Evolutionary conservation across 2,888 invertebrate species (phyloP), one percentile per base, ranked within the genome.

Genomic region (Scaptomyza cyrtandrae): DNA sequence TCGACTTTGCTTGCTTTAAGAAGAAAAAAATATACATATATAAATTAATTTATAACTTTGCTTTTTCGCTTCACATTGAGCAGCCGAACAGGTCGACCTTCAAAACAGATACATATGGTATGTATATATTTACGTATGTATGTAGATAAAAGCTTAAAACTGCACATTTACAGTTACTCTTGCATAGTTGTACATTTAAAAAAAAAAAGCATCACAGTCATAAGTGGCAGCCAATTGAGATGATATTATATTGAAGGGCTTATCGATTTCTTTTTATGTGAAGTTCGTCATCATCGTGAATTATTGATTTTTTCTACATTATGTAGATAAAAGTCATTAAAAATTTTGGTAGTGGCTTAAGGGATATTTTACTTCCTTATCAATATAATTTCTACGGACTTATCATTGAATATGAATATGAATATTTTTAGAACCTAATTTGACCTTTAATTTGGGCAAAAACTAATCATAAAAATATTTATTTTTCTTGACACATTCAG

Each of bases 61-160:
- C 53, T 54, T 44, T 78, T 80, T 16, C 41, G 67, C 50, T 39
- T 58, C 45, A 53, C 45, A 63, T 54, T 43, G 53, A 52, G 44
- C 59, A 33, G 68, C 71, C 41, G 80, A 81, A 81, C 83, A 83
- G 60, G 80, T 67, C 68, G 83, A 80, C 83, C 80, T 80, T 80
- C 80, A 71, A 41, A 35, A 6, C 39, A 11, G 48, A 49, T 35
- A 24, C 19, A 41, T 41, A 35, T 33, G 10, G 9, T 31, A 6
- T 31, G 31, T 31, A 6, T 31, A n/a, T n/a, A n/a, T n/a, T n/a
- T n/a, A n/a, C n/a, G 9, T 31, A 6, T 31, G 19, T 19, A 19
- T 13, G 11, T 49, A n/a, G 19, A 1, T 33, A 5, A 11, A 37
- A 16, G 7, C 16, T 33, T 33, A 35, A 16, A 48, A 5, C 24